phyloP scores from a whole-genome alignment of 1,140 invertebrate species.

The Drosophila cardini region DNA sequence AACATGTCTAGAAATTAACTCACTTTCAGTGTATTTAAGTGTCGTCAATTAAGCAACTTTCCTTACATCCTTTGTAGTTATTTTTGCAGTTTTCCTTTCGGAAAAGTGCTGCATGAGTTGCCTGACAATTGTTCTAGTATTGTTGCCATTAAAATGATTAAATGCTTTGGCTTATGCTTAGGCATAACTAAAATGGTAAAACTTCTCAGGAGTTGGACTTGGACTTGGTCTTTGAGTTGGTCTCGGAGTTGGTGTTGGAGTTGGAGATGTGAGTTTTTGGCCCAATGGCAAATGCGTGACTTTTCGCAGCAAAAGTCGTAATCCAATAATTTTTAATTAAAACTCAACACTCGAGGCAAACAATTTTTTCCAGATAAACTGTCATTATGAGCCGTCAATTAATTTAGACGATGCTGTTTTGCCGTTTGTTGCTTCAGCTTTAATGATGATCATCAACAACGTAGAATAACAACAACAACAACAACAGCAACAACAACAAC shows the following conservation, averaged over 20 bases:
- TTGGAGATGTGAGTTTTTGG: neutral
- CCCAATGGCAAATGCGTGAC: constrained; percentile 55
- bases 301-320: constrained; percentile 60
- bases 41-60: neutral
- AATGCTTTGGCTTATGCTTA: constrained; percentile 83
- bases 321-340: constrained; percentile 84
- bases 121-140: constrained; percentile 42
- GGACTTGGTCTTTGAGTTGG: neutral
- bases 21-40: neutral
- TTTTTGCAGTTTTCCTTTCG: constrained; percentile 11
- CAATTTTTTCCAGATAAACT: constrained; percentile 84
- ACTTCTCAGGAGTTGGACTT: constrained; percentile 7
- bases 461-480: constrained; percentile 40
- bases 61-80: neutral
- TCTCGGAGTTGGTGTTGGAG: neutral
- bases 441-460: constrained; percentile 77
- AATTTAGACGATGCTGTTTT: constrained; percentile 70
- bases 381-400: constrained; percentile 83
- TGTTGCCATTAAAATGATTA: constrained; percentile 81
- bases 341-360: constrained; percentile 82
- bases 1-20: too few species aligned
- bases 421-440: constrained; percentile 36
- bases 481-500: constrained; percentile 50
- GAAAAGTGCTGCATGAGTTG: constrained; percentile 33
- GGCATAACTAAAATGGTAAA: constrained; percentile 74